Percentiles rank a stretch among this genome's conserved stretches.
phyloP scores from a whole-genome alignment of 2,113 vertebrate species.

The Prunella himalayana region DNA sequence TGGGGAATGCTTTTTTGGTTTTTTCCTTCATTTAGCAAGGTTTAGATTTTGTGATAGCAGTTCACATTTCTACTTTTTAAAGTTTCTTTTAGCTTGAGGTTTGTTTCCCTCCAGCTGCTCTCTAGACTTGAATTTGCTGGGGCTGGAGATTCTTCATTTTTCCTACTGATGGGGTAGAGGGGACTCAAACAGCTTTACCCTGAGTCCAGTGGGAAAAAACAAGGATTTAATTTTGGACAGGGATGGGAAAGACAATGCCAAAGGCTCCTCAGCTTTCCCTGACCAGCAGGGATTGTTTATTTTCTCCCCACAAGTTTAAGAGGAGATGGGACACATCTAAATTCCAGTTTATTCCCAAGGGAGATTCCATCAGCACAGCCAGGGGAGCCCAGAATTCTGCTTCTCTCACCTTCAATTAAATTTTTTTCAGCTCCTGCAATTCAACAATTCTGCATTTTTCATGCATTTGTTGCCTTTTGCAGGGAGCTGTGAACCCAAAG shows the following conservation, averaged over 20 bases:
- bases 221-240: not conserved
- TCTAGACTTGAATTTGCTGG: not conserved
- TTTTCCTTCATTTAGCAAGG: not conserved
- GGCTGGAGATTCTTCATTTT: not conserved
- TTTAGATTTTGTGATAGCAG: not conserved
- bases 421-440: not conserved
- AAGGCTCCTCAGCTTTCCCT: not conserved
- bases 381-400: accelerated
- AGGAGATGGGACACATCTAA: not conserved
- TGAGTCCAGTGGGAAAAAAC: not conserved
- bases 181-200: not conserved
- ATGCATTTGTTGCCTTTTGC: not conserved
- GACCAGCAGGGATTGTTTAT: not conserved
- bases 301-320: not conserved
- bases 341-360: not conserved
- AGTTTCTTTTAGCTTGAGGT: not conserved
- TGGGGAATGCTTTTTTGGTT: not conserved
- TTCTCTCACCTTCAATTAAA: not conserved
- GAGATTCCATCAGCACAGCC: not conserved
- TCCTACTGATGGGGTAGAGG: not conserved
- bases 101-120: not conserved
- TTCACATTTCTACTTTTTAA: not conserved
- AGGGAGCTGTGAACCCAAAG: not conserved
- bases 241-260: not conserved
- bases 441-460: not conserved